Conservation (phyloP, 2,888 invertebrate genomes). For the Arge pagana region DNA sequence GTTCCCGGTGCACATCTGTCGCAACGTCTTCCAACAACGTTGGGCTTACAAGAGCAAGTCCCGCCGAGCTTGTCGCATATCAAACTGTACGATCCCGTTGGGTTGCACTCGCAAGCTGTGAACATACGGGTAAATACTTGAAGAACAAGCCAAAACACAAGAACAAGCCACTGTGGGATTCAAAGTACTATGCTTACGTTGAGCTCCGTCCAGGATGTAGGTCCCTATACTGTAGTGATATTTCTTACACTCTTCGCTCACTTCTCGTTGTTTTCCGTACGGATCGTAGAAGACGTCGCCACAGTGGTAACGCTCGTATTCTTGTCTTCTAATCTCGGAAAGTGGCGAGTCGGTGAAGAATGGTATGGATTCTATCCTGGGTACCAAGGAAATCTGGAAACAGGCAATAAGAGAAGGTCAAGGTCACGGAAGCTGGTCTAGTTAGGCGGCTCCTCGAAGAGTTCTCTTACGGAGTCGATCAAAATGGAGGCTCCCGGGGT, state of each 20-base stretch:
- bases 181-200: constrained; percentile 69
- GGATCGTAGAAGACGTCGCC: constrained; percentile 74
- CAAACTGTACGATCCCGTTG: constrained; percentile 90
- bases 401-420: neutral
- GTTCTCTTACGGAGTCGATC: constrained; percentile 78
- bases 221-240: constrained; percentile 86
- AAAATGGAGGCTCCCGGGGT: constrained; percentile 85
- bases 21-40: constrained; percentile 89
- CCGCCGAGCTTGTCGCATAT: constrained; percentile 86
- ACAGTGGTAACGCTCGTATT: constrained; percentile 81
- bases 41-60: constrained; percentile 85
- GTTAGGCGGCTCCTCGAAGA: neutral
- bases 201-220: constrained; percentile 82
- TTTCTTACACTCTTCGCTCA: constrained; percentile 77
- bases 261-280: constrained; percentile 60
- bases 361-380: constrained; percentile 77
- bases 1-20: constrained; percentile 92
- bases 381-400: constrained; percentile 76
- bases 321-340: constrained; percentile 68
- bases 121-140: too few relatives aligned
- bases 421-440: neutral
- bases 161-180: too few relatives aligned
- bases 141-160: too few relatives aligned
- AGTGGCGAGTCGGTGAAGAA: constrained; percentile 74
- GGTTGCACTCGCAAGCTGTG: constrained; percentile 89